Evolutionary conservation across 2,113 vertebrate species (phyloP).

Genomic region (Rhipidura dahli): DNA sequence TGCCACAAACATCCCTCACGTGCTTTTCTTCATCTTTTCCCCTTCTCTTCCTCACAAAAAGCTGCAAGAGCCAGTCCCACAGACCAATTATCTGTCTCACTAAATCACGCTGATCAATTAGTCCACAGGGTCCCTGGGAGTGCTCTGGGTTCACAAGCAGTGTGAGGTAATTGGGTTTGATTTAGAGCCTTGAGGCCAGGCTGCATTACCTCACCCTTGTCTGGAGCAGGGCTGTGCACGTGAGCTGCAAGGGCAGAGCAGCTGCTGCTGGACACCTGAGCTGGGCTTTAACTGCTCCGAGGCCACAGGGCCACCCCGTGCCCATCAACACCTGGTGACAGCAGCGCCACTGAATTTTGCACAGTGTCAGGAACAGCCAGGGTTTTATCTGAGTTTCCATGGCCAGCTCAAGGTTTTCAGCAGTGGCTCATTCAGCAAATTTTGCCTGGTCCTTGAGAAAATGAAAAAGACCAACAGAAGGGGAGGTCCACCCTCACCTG

Average conservation of each 20-base stretch:
- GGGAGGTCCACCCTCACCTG: background rate
- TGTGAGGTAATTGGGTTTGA: background rate
- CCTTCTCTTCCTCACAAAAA: background rate
- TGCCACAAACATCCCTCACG: background rate
- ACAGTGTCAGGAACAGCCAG: fast-evolving
- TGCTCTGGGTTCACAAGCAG: background rate
- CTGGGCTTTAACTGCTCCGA: background rate
- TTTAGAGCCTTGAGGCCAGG: background rate
- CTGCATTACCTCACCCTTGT: background rate
- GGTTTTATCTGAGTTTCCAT: background rate
- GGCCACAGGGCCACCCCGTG: too few relatives aligned
- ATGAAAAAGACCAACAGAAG: background rate
- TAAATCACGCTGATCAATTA: background rate
- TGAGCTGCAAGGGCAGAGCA: background rate
- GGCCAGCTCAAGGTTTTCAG: background rate
- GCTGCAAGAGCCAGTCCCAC: background rate
- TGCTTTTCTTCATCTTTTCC: background rate
- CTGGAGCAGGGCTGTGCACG: background rate
- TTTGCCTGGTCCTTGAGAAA: background rate
- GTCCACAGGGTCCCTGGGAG: background rate
- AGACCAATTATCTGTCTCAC: background rate
- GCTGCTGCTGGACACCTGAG: too few relatives aligned
- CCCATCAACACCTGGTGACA: fast-evolving
- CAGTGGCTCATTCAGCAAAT: background rate
- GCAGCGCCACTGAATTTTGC: background rate